phyloP scores from a whole-genome alignment of 2,113 vertebrate genomes.

The Polypterus senegalus region DNA sequence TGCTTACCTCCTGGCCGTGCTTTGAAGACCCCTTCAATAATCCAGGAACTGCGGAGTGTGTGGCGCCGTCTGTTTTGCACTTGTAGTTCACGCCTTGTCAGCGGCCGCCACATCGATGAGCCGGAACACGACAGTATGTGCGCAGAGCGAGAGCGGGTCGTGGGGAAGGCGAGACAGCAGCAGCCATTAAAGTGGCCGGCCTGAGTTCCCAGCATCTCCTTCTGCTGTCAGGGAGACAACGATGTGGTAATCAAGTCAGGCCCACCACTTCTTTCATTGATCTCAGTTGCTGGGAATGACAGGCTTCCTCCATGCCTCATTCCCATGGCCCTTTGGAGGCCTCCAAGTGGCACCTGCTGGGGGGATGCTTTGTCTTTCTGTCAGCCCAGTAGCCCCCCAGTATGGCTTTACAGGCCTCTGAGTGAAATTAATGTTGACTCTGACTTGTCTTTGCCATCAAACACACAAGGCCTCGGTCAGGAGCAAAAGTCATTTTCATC shows the following conservation, averaged over 20 bases:
- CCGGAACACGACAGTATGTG: neutral
- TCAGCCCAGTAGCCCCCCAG: too few relatives aligned
- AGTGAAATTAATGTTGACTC: too few relatives aligned
- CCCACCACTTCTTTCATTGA: neutral
- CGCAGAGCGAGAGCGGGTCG: neutral
- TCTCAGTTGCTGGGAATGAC: neutral
- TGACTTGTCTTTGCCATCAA: too few relatives aligned
- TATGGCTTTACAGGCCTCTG: too few relatives aligned
- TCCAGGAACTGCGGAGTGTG: too few relatives aligned
- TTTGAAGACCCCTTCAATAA: too few relatives aligned
- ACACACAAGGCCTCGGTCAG: too few relatives aligned
- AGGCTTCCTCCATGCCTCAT: neutral
- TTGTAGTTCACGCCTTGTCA: too few relatives aligned
- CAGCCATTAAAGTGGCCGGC: constrained; percentile 18
- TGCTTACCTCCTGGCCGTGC: too few relatives aligned
- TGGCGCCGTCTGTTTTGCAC: too few relatives aligned
- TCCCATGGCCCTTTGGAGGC: neutral
- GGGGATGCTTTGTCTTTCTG: neutral
- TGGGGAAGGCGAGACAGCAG: neutral
- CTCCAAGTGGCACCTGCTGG: neutral
- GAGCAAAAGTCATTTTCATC: too few relatives aligned
- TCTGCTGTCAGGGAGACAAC: constrained; percentile 21
- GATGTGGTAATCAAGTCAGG: constrained; percentile 11
- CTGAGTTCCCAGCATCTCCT: constrained; percentile 16
- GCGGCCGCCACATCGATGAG: too few relatives aligned